These are phyloP conservation scores for Furnarius figulus DNA, from an alignment of 2,113 vertebrate species.

Conservation along the genomic window DNA sequence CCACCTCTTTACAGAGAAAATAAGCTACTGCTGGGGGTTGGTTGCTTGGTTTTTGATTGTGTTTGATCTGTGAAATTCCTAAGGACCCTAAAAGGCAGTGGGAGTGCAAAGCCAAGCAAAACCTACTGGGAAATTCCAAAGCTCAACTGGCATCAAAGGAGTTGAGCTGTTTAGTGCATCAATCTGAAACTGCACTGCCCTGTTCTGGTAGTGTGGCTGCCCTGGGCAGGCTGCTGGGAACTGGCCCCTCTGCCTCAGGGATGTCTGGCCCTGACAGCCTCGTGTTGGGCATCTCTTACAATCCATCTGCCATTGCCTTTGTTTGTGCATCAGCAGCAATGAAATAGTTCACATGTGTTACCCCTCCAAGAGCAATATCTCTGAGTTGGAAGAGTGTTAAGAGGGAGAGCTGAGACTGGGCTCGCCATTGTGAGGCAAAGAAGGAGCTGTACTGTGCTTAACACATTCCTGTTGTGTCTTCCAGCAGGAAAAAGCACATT, in stretches of 20 bases:
- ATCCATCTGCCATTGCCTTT: background rate
- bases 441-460: background rate
- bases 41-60: background rate
- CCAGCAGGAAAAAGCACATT: background rate
- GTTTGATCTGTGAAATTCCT: background rate
- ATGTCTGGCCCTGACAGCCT: background rate
- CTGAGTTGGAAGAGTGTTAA: background rate
- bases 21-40: background rate
- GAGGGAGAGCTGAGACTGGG: background rate
- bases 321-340: background rate
- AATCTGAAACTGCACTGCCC: background rate
- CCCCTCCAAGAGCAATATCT: background rate
- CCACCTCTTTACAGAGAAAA: background rate
- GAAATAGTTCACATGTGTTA: background rate
- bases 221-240: background rate
- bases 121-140: background rate
- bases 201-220: rapidly evolving
- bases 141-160: background rate
- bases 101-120: background rate
- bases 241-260: rapidly evolving
- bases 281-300: background rate
- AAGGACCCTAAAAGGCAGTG: background rate
- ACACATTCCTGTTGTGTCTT: background rate
- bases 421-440: background rate
- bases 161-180: background rate